Base-by-base conservation (phyloP, 2,113 vertebrate species). In the Centropus unirufus region DNA sequence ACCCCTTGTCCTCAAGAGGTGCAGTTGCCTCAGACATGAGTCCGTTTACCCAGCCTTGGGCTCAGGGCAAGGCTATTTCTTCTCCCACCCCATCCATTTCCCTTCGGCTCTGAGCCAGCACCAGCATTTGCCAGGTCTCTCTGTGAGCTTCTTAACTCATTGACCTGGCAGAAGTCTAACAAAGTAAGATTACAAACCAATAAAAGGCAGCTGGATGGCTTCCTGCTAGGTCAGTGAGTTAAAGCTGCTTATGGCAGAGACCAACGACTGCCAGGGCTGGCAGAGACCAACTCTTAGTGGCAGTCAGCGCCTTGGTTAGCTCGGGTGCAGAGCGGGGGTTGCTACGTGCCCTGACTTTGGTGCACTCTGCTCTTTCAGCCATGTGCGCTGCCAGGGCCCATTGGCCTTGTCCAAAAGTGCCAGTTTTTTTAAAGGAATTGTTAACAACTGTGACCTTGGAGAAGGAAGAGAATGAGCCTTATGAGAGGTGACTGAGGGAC, bases 361-460 rank as follows among this genome's bases (percentile, higher is more conserved):
- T 79, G 49, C 2, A 2, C 51, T 47, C 59, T 0, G 1, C 82
- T 1, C 0, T 39, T 64, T 51, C n/a, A 57, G 44, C 64, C 11
- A 0, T 3, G 2, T 34, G 15, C 16, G 3, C 54, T 73, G 44
- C 84, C 46, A 8, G 8, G 0, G 26, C 42, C 44, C 67, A 26
- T 23, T 5, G 8, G 47, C 86, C 55, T 70, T 34, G 1, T 58
- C 75, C 21, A 17, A 7, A 88, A 79, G 39, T n/a, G 18, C 18
- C 16, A 0, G 18, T 58, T 90, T 4, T 68, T 21, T 49, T 51
- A 23, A 83, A 76, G 44, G 54, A 42, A 54, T 68, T 2, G 0
- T 21, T 72, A 75, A 42, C 24, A 30, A 14, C 39, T 46, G 20
- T 1, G 4, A 24, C 36, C 34, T 42, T 86, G 58, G 63, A 46